Conservation (phyloP, 2,797 vertebrate genomes). For the Poecilia velifera region DNA sequence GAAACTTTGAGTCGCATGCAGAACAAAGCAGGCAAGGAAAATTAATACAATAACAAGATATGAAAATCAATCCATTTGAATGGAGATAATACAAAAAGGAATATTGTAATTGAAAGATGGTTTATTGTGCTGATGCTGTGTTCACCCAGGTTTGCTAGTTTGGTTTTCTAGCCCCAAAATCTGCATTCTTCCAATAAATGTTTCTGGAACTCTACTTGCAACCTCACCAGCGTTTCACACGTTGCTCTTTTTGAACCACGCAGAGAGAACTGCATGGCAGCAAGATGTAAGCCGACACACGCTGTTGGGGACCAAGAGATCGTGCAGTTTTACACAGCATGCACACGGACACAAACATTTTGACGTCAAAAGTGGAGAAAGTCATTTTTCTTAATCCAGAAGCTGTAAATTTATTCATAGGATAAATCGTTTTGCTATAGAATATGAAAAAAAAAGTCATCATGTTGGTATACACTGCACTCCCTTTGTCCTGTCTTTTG, state of each 20-base stretch:
- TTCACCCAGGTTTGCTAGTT: not conserved
- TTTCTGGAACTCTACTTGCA: conserved; percentile 1
- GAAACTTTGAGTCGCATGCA: not conserved
- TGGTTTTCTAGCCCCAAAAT: not conserved
- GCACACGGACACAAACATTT: conserved; percentile 9
- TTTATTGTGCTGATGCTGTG: not conserved
- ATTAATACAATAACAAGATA: not conserved
- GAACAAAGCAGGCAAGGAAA: not conserved
- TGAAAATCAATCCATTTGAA: not conserved
- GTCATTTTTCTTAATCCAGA: not conserved
- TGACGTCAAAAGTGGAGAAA: conserved; percentile 15
- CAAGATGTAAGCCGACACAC: conserved; percentile 64
- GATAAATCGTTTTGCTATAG: not conserved
- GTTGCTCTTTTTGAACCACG: conserved; percentile 47
- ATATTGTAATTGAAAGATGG: not conserved
- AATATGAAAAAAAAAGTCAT: not conserved
- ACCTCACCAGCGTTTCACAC: conserved; percentile 9
- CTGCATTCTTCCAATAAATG: not conserved
- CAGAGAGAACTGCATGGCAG: conserved; percentile 50
- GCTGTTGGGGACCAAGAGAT: conserved; percentile 43
- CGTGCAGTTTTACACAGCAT: conserved; percentile 33
- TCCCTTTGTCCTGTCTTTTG: conserved; percentile 33
- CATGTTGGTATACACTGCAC: not conserved
- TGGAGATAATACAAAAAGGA: not conserved
- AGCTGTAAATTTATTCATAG: not conserved